Evolutionary conservation across 2,888 invertebrate species (phyloP).

Genomic region (Willowsia nigromaculata): DNA sequence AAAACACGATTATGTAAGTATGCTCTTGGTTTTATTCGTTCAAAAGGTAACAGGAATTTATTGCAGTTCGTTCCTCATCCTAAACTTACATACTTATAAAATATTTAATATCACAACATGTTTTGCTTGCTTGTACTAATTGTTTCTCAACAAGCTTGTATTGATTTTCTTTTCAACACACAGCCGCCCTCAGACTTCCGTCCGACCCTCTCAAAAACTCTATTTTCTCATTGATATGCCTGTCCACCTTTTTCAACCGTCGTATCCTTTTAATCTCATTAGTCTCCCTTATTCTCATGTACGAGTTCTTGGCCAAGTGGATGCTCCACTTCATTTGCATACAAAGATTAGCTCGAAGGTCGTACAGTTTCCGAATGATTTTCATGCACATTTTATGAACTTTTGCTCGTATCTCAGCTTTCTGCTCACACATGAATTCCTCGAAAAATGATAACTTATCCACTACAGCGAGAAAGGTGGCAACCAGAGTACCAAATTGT

Average conservation of each 20-base stretch:
- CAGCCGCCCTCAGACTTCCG: conserved; percentile 21
- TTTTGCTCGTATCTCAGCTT: conserved; percentile 12
- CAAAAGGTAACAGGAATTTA: background rate
- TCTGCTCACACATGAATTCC: conserved; percentile 51
- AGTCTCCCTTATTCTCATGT: conserved; percentile 34
- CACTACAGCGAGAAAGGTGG: conserved; percentile 20
- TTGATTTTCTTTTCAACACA: background rate
- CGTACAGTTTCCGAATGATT: conserved; percentile 40
- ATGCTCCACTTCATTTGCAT: conserved; percentile 37
- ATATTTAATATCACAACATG: background rate
- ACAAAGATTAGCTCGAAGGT: conserved; percentile 14
- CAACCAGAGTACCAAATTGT: conserved; percentile 18
- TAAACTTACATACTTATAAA: background rate
- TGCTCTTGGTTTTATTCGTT: too few species aligned
- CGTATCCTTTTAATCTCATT: conserved; percentile 48
- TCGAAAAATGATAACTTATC: conserved; percentile 50
- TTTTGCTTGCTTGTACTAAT: background rate
- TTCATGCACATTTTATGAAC: conserved; percentile 36
- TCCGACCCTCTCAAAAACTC: conserved; percentile 50
- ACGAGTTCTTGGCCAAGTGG: conserved; percentile 42
- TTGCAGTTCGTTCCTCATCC: background rate
- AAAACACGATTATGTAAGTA: too few species aligned
- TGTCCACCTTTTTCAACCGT: conserved; percentile 20
- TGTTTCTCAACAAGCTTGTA: too few species aligned
- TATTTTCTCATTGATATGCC: conserved; percentile 2